phyloP scores from a whole-genome alignment of 2,797 vertebrate species.

The Sarcophilus harrisii region DNA sequence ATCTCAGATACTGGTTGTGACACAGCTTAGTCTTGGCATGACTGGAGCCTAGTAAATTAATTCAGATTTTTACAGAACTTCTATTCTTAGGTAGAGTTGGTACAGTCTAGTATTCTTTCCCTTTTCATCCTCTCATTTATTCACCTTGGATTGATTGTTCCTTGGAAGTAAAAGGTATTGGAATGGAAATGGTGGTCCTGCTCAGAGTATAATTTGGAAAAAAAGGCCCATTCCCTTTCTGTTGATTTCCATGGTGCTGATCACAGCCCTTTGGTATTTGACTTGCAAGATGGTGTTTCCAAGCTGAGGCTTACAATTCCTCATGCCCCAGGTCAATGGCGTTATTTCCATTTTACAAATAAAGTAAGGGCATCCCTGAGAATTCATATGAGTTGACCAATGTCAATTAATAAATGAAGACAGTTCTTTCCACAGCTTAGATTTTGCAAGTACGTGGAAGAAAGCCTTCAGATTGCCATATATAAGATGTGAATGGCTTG shows the following conservation, averaged over 20 bases:
- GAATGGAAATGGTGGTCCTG: slow-evolving; percentile 13
- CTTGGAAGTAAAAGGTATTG: background rate
- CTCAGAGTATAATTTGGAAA: background rate
- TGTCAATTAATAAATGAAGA: background rate
- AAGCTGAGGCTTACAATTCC: background rate
- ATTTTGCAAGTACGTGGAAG: slow-evolving; percentile 8
- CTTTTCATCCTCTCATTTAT: background rate
- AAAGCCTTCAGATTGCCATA: background rate
- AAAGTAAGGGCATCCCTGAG: background rate
- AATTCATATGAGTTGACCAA: background rate
- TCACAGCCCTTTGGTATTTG: background rate
- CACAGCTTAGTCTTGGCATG: background rate
- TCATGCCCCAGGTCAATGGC: no score
- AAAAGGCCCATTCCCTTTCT: background rate
- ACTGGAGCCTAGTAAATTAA: background rate
- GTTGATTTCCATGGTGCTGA: background rate
- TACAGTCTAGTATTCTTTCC: background rate
- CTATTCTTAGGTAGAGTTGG: background rate
- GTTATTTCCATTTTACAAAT: background rate
- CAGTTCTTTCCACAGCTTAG: background rate
- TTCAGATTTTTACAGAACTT: background rate
- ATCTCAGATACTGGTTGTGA: background rate
- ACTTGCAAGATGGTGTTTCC: background rate
- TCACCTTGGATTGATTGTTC: background rate
- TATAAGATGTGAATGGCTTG: background rate